A percentile compares a stretch with the other conserved stretches of the same genome.
Conservation (phyloP, 2,888 invertebrate genomes). For the Drosophila monieri region DNA sequence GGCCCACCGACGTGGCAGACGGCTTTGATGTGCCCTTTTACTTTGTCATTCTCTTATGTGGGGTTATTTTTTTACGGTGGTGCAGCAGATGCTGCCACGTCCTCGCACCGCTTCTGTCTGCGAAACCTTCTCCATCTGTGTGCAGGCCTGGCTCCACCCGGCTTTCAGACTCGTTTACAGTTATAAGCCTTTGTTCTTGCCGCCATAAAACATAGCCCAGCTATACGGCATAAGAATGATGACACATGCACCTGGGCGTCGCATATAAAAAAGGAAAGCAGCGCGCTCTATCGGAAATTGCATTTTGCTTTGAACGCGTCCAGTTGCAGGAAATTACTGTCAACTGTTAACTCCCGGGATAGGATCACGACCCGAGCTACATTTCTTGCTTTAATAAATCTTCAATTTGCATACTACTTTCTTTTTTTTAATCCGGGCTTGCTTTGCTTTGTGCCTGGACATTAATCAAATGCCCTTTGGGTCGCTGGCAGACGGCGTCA, state of each 20-base stretch:
- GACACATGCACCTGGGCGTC: slow-evolving; percentile 51
- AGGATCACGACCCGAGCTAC: slow-evolving; percentile 24
- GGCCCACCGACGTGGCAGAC: slow-evolving; percentile 5
- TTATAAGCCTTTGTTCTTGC: slow-evolving; percentile 42
- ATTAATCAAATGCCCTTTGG: slow-evolving; percentile 33
- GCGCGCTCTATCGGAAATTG: slow-evolving; percentile 68
- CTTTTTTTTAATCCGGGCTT: slow-evolving; percentile 3
- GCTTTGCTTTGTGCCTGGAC: slow-evolving; percentile 28
- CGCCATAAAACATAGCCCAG: slow-evolving; percentile 51
- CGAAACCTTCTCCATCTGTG: background rate
- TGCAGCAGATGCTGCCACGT: slow-evolving; percentile 13
- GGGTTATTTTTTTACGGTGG: slow-evolving; percentile 29
- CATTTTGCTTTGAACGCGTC: slow-evolving; percentile 68
- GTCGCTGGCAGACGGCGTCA: slow-evolving; percentile 35
- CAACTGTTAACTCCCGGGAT: slow-evolving; percentile 43
- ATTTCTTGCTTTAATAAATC: slow-evolving; percentile 44
- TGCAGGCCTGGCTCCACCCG: slow-evolving; percentile 5
- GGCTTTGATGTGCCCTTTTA: slow-evolving; percentile 52
- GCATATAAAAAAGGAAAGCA: slow-evolving; percentile 34
- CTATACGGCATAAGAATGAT: slow-evolving; percentile 30
- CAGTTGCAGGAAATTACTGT: slow-evolving; percentile 66
- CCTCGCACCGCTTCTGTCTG: background rate
- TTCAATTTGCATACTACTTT: slow-evolving; percentile 34
- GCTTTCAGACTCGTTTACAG: slow-evolving; percentile 24
- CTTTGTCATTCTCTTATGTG: slow-evolving; percentile 40